Evolutionary conservation across 2,797 vertebrate species (phyloP), one percentile per base, ranked within the genome.

Genomic region (Pelobates cultripes): DNA sequence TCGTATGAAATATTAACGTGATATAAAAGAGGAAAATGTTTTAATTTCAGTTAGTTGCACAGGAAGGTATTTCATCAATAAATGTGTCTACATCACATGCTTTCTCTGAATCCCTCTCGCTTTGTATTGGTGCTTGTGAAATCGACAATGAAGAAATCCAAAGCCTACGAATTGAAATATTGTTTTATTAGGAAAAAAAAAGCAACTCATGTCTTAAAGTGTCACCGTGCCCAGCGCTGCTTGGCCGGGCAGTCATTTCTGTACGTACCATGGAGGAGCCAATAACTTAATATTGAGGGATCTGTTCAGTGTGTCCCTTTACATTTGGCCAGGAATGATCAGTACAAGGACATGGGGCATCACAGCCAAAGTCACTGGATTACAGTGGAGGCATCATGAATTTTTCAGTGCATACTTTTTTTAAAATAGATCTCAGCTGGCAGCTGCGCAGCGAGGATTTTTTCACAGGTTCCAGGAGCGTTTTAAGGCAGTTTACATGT

Each of bases 311-410:
- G n/a, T 57, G 57, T 78, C 77, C 55, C 57, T 57, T 84, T 79
- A 42, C 73, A 84, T 84, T 84, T 79, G 72, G 67, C 77, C 77
- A 79, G 77, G 51, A 79, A 71, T 63, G 71, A 79, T 44, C 45
- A 71, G 77, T 72, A 84, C 82, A 84, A 84, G 82, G 82, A 70
- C 82, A 79, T 4, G 10, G 73, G 43, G 43, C 77, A 79, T 84
- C 82, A 84, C 14, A 57, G 74, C 53, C 77, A 84, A 84, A 71
- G 82, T 84, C 82, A 84, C 82, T 66, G 73, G 77, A 84, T 79
- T 84, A 70, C 77, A 71, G 40, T 79, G 77, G 82, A 84, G 79
- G 77, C 77, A 79, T 84, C 82, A 84, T 84, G 82, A 84, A 84
- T 84, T 84, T 84, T 84, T 84, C 82, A 84, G 77, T 60, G 47